Conservation (phyloP, 2,113 vertebrate genomes). For the Petrocephalus zakoni region DNA sequence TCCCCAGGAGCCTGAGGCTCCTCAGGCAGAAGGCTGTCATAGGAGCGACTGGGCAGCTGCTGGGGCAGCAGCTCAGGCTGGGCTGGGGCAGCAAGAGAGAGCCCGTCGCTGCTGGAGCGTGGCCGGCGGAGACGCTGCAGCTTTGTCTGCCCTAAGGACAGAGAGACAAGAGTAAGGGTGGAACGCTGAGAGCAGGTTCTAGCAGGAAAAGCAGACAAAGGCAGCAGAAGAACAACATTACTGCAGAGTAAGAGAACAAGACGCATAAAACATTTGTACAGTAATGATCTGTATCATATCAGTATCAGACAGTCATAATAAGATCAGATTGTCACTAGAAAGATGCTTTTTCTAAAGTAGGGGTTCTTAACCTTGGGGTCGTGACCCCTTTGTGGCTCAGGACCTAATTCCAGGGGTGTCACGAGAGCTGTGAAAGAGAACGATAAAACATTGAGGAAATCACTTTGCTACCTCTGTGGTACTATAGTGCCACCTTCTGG, state of each 20-base stretch:
- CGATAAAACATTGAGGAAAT: not conserved
- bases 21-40: slow-evolving; percentile 49
- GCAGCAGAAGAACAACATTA: not conserved
- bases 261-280: not conserved
- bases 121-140: slow-evolving; percentile 58
- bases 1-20: slow-evolving; percentile 27
- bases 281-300: not conserved
- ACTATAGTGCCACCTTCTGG: not conserved
- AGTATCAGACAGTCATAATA: not conserved
- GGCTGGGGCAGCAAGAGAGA: slow-evolving; percentile 50
- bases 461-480: not conserved
- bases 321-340: not conserved
- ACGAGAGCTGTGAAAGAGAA: not conserved
- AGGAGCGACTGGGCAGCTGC: slow-evolving; percentile 36
- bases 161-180: not conserved
- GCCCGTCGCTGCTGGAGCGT: slow-evolving; percentile 67
- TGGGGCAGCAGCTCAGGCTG: slow-evolving; percentile 45
- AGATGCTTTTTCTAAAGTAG: too few species aligned
- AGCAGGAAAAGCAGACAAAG: not conserved
- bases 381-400: not conserved
- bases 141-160: slow-evolving; percentile 39
- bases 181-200: not conserved
- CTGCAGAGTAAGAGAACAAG: too few species aligned
- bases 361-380: too few species aligned
- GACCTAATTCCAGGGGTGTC: not conserved